phyloP scores from a whole-genome alignment of 2,113 vertebrate genomes.

The Neotoma lepida region DNA sequence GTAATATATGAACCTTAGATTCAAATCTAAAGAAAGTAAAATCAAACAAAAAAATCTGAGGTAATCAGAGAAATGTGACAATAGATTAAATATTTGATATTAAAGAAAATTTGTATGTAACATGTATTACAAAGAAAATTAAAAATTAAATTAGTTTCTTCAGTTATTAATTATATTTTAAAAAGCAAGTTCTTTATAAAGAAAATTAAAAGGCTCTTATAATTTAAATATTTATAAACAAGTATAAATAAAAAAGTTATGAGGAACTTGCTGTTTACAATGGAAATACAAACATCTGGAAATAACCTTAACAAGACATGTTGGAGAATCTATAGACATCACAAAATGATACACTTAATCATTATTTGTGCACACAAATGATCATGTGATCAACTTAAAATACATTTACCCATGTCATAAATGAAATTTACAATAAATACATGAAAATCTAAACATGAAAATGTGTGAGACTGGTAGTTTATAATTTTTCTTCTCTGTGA shows the following conservation, averaged over 20 bases:
- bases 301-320: slow-evolving; percentile 20
- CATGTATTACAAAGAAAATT: not conserved
- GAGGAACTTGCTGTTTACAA: not conserved
- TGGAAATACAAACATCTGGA: slow-evolving; percentile 6
- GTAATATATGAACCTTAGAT: not conserved
- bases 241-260: not conserved
- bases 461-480: not conserved
- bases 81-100: not conserved
- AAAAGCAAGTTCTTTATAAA: not conserved
- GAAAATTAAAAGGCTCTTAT: not conserved
- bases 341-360: not conserved
- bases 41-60: not conserved
- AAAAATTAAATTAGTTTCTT: not conserved
- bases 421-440: slow-evolving; percentile 15
- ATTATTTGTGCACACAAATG: not conserved
- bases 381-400: not conserved
- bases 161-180: not conserved
- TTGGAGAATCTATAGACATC: not conserved
- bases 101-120: slow-evolving; percentile 18
- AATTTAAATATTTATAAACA: not conserved
- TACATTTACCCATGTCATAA: not conserved
- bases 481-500: not conserved
- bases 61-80: not conserved
- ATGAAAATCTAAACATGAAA: slow-evolving; percentile 45
- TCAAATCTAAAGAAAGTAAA: slow-evolving; percentile 7